These are phyloP conservation scores for Rhaphigaster nebulosa DNA, from an alignment of 2,888 invertebrate species.

Conservation along the genomic window DNA sequence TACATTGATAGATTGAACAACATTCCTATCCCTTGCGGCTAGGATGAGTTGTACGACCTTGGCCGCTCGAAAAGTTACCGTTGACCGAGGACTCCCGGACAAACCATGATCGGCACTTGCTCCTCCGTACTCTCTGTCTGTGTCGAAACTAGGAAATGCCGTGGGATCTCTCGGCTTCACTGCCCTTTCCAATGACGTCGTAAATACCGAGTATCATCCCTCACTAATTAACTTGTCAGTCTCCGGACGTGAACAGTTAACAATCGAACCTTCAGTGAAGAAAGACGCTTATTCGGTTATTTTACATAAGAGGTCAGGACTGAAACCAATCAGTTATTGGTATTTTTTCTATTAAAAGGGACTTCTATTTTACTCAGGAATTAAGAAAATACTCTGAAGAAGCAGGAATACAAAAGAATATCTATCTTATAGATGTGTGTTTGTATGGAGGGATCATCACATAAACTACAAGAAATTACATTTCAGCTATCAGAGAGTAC, in stretches of 20 bases:
- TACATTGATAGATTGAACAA: background rate
- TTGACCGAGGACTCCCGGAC: background rate
- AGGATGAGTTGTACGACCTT: background rate
- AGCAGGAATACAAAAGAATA: too few relatives aligned
- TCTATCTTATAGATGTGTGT: too few relatives aligned
- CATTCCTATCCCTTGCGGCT: background rate
- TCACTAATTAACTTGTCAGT: slow-evolving; percentile 41
- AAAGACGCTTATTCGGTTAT: background rate
- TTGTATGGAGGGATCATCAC: too few relatives aligned
- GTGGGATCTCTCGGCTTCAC: slow-evolving; percentile 2
- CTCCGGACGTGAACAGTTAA: slow-evolving; percentile 22
- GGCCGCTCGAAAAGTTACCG: background rate
- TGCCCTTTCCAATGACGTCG: slow-evolving; percentile 22
- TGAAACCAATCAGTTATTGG: background rate
- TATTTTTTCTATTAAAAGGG: background rate
- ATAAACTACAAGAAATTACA: too few relatives aligned
- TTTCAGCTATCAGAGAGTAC: too few relatives aligned
- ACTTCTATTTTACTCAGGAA: too few relatives aligned
- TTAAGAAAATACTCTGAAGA: too few relatives aligned
- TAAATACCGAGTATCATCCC: slow-evolving; percentile 21
- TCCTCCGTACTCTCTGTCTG: background rate
- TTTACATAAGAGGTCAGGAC: background rate
- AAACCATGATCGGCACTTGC: slow-evolving; percentile 10
- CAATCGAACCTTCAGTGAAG: background rate
- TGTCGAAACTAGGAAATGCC: slow-evolving; percentile 41